Evolutionary conservation across 2,888 invertebrate species (phyloP), one percentile per base, ranked within the genome.

Genomic region (Carpatolechia fugitivella): DNA sequence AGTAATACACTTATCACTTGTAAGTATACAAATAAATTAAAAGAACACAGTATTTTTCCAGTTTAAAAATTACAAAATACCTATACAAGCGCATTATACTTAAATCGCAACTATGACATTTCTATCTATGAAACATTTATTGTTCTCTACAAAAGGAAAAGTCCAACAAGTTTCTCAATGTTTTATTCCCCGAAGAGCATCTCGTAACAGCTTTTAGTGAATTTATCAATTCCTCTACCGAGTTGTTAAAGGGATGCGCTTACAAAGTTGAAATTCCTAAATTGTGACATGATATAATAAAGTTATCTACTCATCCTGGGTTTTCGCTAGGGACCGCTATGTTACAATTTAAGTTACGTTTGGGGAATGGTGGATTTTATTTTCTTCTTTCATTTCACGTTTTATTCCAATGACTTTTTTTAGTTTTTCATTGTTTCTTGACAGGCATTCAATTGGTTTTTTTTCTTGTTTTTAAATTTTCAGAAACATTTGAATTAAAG

Each of bases 281-380:
- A 48, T 48, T 31, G 47, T 49, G 49, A 49, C 49, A 49, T 49
- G 49, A 35, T 49, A 49, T 49, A 49, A 49, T 49, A 35, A 49
- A 49, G 35, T 49, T 49, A 7, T 13, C 33, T 16, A 33, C 49
- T 47, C 31, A 38, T 35, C 35, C 24, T 10, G 38, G 47, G 47
- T 13, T 30, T 13, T 8, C 47, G 10, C 47, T 16, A 16, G 47
- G 31, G 47, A 30, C 31, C 16, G 30, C 47, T 47, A 24, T 44
- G 47, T 47, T 31, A 47, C 47, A 47, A 30, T 47, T 47, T 47
- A 47, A 47, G 47, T 30, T 47, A 47, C 31, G 47, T 31, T 47
- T 47, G 8, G 47, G 47, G 47, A 30, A 29, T 29, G 11, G 24
- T 44, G 44, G 44, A 44, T 44, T 44, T 29, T 29, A 29, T 24